Evolutionary conservation across 1,140 invertebrate species (phyloP).

Genomic region (Trichonephila clavipes): DNA sequence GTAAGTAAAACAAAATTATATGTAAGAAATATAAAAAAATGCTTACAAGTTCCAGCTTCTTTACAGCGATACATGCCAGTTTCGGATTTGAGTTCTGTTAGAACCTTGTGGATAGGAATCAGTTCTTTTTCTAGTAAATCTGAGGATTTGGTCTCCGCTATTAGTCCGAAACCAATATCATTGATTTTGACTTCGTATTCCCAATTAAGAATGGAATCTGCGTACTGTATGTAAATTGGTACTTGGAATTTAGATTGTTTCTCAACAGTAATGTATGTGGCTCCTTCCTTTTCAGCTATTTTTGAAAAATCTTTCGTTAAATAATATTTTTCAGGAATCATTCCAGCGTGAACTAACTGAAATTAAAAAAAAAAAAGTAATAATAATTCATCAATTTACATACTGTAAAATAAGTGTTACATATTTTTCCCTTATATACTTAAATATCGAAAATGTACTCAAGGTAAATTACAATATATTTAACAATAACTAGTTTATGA

Average conservation of each 20-base stretch:
- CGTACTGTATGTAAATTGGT: neutral
- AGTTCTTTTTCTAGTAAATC: neutral
- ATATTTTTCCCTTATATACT: too few species aligned
- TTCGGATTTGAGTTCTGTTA: neutral
- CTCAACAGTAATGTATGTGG: neutral
- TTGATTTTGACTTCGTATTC: neutral
- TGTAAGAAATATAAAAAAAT: neutral
- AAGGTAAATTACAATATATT: too few species aligned
- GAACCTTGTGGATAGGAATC: neutral
- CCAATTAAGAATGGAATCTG: neutral
- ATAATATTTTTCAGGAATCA: slow-evolving; percentile 32
- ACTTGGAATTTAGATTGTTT: neutral
- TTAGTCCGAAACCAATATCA: slow-evolving; percentile 9
- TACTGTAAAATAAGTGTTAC: too few species aligned
- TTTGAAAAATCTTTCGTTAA: slow-evolving; percentile 23
- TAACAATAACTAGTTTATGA: too few species aligned
- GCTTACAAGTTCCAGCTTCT: slow-evolving; percentile 12
- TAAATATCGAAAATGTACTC: too few species aligned
- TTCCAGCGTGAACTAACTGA: neutral
- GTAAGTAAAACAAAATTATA: neutral
- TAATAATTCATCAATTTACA: neutral
- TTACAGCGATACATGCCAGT: slow-evolving; percentile 1
- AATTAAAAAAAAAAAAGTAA: neutral
- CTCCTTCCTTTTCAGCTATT: neutral
- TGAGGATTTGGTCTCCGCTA: too few species aligned